These are phyloP conservation scores for Lagria hirta DNA, from an alignment of 2,888 invertebrate species.

Conservation along the genomic window DNA sequence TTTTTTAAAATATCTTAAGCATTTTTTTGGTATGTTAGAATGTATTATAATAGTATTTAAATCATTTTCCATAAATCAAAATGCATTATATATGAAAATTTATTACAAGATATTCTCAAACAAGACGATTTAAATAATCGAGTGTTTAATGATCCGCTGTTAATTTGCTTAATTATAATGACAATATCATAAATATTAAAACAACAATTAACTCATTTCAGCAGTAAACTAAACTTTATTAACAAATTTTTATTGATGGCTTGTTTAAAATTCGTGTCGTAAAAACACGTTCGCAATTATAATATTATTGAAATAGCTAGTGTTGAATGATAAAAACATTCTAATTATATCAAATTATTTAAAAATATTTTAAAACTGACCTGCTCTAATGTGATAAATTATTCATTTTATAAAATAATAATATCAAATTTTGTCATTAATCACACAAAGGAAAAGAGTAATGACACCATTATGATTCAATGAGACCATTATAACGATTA, in stretches of 20 bases:
- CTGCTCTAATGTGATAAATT: slow-evolving; percentile 14
- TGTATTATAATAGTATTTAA: no score
- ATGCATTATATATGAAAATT: slow-evolving; percentile 16
- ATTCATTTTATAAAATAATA: slow-evolving; percentile 17
- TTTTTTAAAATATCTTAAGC: no score
- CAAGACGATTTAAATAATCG: slow-evolving; percentile 20
- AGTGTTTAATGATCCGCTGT: slow-evolving; percentile 17
- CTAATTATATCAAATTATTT: slow-evolving; percentile 17
- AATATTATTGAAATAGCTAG: no score
- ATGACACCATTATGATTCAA: slow-evolving; percentile 18
- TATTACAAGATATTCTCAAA: slow-evolving; percentile 17
- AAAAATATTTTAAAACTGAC: slow-evolving; percentile 14
- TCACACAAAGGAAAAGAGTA: slow-evolving; percentile 8
- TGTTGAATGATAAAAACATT: slow-evolving; percentile 12
- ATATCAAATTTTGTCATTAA: slow-evolving; percentile 18
- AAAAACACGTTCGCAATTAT: slow-evolving; percentile 3
- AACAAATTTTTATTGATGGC: slow-evolving; percentile 6
- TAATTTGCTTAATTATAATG: slow-evolving; percentile 24
- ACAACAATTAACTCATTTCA: slow-evolving; percentile 18
- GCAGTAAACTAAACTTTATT: slow-evolving; percentile 2
- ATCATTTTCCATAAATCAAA: no score
- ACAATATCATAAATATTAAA: slow-evolving; percentile 20
- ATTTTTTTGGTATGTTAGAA: no score
- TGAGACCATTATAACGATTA: slow-evolving; percentile 5
- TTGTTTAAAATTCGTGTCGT: slow-evolving; percentile 6